phyloP scores from a whole-genome alignment of 2,888 invertebrate genomes.

The Zonitis immaculata region DNA sequence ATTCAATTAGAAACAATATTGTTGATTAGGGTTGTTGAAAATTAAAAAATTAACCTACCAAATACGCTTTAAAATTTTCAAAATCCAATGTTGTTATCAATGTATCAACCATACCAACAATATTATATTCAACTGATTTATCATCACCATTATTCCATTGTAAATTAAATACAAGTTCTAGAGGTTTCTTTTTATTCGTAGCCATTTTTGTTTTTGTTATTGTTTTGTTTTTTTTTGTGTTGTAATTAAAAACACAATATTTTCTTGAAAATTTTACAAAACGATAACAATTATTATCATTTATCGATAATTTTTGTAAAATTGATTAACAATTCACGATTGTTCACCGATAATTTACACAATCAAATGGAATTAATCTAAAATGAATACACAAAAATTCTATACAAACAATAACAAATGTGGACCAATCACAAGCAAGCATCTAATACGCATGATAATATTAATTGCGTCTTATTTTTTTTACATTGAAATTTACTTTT shows the following conservation, averaged over 20 bases:
- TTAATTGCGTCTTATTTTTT: neutral
- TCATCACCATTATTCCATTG: slow-evolving; percentile 45
- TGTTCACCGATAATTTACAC: neutral
- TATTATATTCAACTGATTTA: slow-evolving; percentile 33
- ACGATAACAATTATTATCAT: neutral
- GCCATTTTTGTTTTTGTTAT: slow-evolving; percentile 13
- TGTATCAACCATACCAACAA: slow-evolving; percentile 48
- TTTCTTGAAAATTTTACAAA: neutral
- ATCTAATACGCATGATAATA: neutral
- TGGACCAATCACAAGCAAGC: neutral
- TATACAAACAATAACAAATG: neutral
- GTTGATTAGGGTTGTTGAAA: no score
- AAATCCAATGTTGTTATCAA: slow-evolving; percentile 47
- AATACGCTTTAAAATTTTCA: slow-evolving; percentile 48
- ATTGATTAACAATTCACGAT: neutral
- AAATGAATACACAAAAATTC: neutral
- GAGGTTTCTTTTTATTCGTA: slow-evolving; percentile 29
- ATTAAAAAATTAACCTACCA: slow-evolving; percentile 38
- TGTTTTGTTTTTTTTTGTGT: neutral
- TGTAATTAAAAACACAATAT: neutral
- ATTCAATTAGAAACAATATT: neutral
- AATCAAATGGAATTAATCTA: neutral
- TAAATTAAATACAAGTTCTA: slow-evolving; percentile 48
- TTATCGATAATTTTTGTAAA: neutral
- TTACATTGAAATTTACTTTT: neutral